These are phyloP conservation scores for Tiliqua scincoides DNA, from an alignment of 2,113 vertebrate species.

Conservation along the genomic window DNA sequence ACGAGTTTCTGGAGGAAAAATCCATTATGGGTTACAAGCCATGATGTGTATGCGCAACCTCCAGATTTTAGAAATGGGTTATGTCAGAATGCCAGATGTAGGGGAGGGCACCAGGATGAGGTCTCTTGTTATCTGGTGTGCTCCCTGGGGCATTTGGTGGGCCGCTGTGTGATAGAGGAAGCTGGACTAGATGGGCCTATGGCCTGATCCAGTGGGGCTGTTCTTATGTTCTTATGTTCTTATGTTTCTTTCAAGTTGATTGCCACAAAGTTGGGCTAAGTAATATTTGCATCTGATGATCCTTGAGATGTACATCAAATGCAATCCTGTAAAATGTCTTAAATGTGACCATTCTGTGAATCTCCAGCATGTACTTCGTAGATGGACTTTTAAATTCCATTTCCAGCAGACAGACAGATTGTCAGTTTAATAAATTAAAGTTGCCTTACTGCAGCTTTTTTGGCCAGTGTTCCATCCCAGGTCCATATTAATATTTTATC, in stretches of 20 bases:
- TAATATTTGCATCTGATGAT: slow-evolving; percentile 10
- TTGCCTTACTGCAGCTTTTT: slow-evolving; percentile 62
- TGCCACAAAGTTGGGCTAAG: not conserved
- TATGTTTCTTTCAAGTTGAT: not conserved
- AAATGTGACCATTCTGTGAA: slow-evolving; percentile 41
- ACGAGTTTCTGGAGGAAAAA: too few species aligned
- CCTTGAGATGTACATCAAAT: slow-evolving; percentile 42
- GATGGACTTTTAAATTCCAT: slow-evolving; percentile 59
- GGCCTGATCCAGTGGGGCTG: too few species aligned
- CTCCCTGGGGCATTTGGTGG: too few species aligned
- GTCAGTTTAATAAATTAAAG: slow-evolving; percentile 75
- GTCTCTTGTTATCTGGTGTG: too few species aligned
- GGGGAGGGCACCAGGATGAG: too few species aligned
- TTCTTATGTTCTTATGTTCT: too few species aligned
- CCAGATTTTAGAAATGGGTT: too few species aligned
- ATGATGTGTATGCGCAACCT: too few species aligned
- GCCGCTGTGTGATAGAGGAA: too few species aligned
- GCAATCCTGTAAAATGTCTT: slow-evolving; percentile 52
- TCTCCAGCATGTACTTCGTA: slow-evolving; percentile 52
- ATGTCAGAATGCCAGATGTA: too few species aligned
- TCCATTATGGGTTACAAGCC: too few species aligned
- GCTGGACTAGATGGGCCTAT: too few species aligned
- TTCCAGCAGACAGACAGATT: slow-evolving; percentile 68
- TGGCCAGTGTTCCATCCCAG: slow-evolving; percentile 71
- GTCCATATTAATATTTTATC: slow-evolving; percentile 80